A percentile compares a stretch with the other conserved stretches of the same genome.
These are phyloP conservation scores for Psittacula derbiana DNA, from an alignment of 2,797 vertebrate species.

Conservation along the genomic window DNA sequence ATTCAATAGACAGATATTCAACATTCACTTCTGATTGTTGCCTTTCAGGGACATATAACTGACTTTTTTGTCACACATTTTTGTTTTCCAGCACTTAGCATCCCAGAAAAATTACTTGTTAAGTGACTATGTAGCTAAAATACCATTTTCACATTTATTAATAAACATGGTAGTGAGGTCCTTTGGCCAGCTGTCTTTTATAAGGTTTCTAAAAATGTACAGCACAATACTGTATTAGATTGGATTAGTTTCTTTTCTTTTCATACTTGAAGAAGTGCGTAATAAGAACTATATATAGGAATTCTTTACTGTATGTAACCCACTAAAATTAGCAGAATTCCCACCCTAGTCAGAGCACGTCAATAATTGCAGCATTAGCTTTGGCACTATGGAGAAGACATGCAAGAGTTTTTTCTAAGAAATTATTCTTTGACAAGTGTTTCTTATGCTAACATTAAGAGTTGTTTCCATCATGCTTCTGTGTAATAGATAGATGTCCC, in stretches of 20 bases:
- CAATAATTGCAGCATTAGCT: background rate
- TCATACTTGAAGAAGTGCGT: background rate
- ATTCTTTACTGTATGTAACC: background rate
- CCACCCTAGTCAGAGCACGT: background rate
- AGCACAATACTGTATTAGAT: background rate
- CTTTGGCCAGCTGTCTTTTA: background rate
- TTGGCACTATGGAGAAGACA: background rate
- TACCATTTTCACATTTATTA: background rate
- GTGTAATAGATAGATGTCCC: background rate
- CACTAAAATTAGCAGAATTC: slow-evolving; percentile 30
- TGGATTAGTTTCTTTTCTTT: background rate
- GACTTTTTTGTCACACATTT: background rate
- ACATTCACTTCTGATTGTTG: background rate
- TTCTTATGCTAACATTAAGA: background rate
- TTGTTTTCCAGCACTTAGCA: background rate
- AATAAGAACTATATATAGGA: slow-evolving; percentile 13
- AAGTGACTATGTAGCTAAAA: background rate
- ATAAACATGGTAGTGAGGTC: background rate
- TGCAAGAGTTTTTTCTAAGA: background rate
- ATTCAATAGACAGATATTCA: background rate
- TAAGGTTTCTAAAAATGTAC: background rate
- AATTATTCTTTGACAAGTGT: background rate
- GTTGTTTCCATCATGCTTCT: background rate
- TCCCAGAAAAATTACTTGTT: background rate
- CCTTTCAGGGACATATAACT: background rate